Percentiles rank a stretch among this genome's conserved stretches.
Conservation (phyloP, 2,888 invertebrate genomes). For the Athalia cordata region DNA sequence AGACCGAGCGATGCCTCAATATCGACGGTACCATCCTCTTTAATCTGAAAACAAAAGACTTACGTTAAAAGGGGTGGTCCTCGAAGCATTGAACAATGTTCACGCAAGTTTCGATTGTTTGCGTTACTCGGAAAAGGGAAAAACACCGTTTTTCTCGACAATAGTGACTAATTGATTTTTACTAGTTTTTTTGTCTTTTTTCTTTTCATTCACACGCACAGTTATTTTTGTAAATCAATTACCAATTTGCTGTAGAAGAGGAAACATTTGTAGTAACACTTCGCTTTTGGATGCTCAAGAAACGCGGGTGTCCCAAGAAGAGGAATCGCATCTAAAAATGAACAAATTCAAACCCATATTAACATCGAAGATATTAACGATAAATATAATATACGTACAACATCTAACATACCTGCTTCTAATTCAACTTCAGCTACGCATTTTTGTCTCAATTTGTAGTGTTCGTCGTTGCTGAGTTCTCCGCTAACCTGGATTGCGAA, state of each 20-base stretch:
- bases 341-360: neutral
- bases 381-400: neutral
- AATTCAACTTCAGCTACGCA: constrained; percentile 46
- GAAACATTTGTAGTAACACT: constrained; percentile 51
- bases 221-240: neutral
- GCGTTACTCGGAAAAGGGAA: no score
- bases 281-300: constrained; percentile 33
- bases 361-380: neutral
- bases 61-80: neutral
- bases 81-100: no score
- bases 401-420: constrained; percentile 40
- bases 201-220: no score
- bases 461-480: neutral
- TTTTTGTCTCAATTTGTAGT: constrained; percentile 36
- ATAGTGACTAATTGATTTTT: neutral
- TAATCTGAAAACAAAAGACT: constrained; percentile 45
- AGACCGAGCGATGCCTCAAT: constrained; percentile 31
- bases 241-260: constrained; percentile 46
- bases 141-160: no score
- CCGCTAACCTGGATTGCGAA: constrained; percentile 39
- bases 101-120: no score
- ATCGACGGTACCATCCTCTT: constrained; percentile 39
- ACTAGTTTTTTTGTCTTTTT: neutral
- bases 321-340: constrained; percentile 35
- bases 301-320: constrained; percentile 30